Conservation (phyloP, 2,888 invertebrate species). For the Bibio marci region DNA sequence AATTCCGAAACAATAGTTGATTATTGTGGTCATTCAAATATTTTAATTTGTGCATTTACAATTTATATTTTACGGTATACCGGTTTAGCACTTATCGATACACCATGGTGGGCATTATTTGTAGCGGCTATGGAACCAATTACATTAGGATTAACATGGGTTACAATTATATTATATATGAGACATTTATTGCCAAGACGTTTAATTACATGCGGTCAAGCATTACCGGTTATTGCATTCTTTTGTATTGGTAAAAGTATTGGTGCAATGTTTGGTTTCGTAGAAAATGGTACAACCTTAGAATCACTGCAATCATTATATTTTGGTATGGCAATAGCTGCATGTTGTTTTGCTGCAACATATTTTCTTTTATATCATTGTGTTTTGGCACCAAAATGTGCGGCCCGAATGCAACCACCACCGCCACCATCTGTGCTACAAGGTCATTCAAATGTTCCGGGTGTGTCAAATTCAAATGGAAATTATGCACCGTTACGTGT, state of each 20-base stretch:
- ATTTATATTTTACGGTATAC: conserved; percentile 61
- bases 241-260: conserved; percentile 61
- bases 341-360: conserved; percentile 43
- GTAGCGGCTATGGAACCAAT: conserved; percentile 59
- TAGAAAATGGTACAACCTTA: conserved; percentile 28
- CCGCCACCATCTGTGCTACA: conserved; percentile 23
- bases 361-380: conserved; percentile 61
- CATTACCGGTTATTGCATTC: conserved; percentile 59
- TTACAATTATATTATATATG: conserved; percentile 62
- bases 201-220: conserved; percentile 61
- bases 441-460: conserved; percentile 14
- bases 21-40: conserved; percentile 64
- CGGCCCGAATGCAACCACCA: conserved; percentile 46
- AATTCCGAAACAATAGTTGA: conserved; percentile 70
- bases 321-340: conserved; percentile 45
- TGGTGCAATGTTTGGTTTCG: conserved; percentile 47
- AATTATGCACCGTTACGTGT: conserved; percentile 63
- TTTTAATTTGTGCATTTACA: conserved; percentile 66
- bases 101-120: conserved; percentile 42
- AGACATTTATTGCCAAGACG: conserved; percentile 64
- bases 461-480: conserved; percentile 33
- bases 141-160: conserved; percentile 60
- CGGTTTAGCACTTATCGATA: conserved; percentile 38
- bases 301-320: conserved; percentile 35
- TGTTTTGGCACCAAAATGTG: conserved; percentile 54